Evolutionary conservation across 2,113 vertebrate genomes (phyloP).

Genomic region (Percopsis transmontana): DNA sequence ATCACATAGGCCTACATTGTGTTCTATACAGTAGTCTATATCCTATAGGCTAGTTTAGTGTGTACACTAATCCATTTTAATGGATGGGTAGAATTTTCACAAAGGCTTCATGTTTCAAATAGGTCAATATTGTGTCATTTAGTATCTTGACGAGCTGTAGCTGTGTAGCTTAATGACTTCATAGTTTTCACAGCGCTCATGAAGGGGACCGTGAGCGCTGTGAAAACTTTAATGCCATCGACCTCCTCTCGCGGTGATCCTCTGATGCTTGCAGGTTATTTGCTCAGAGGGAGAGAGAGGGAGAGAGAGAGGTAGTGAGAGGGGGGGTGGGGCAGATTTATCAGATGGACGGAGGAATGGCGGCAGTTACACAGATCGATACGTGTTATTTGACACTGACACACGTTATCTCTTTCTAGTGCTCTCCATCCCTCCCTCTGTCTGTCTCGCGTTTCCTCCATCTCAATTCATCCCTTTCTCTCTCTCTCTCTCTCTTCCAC

Average conservation of each 20-base stretch:
- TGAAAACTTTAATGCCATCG: constrained; percentile 58
- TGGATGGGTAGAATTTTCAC: too few relatives aligned
- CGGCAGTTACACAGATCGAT: background rate
- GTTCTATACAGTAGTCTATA: too few relatives aligned
- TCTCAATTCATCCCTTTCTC: background rate
- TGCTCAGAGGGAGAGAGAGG: constrained; percentile 28
- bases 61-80: too few relatives aligned
- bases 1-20: too few relatives aligned
- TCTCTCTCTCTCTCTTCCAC: background rate
- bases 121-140: too few relatives aligned
- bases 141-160: too few relatives aligned
- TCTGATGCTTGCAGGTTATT: constrained; percentile 28
- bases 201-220: constrained; percentile 36
- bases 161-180: constrained; percentile 58
- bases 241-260: constrained; percentile 45
- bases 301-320: background rate
- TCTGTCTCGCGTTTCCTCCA: background rate
- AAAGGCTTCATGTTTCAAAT: too few relatives aligned
- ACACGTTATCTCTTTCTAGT: background rate
- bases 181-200: too few relatives aligned
- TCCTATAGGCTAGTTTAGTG: too few relatives aligned
- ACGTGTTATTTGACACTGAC: background rate
- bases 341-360: constrained; percentile 1
- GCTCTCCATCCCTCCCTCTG: background rate
- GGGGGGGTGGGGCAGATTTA: too few relatives aligned